Evolutionary conservation across 30 jellyfish, hydroid and myxozoan genomes (phyloP).

Genomic region (Cassiopea andromeda): DNA sequence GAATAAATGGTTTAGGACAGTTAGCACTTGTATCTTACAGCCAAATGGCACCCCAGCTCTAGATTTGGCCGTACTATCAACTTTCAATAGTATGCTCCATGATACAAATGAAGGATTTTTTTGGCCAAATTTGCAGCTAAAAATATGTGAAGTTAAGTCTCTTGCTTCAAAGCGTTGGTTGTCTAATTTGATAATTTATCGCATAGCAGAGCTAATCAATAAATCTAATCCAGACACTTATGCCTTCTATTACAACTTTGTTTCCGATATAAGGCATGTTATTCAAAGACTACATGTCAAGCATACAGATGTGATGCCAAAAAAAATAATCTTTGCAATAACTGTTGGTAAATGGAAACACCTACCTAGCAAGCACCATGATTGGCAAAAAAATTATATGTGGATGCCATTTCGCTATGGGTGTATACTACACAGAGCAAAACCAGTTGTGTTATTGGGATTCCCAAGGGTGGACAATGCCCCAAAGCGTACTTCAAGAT

Average conservation of each 20-base stretch:
- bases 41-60: background rate
- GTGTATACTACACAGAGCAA: background rate
- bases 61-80: background rate
- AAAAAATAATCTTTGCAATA: background rate
- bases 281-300: background rate
- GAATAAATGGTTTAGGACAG: background rate
- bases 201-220: background rate
- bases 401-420: background rate
- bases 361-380: background rate
- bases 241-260: background rate
- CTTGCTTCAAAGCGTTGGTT: background rate
- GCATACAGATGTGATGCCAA: background rate
- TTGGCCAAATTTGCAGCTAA: background rate
- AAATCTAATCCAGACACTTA: background rate
- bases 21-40: background rate
- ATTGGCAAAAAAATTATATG: background rate
- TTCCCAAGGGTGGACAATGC: slow-evolving; percentile 31
- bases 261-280: background rate
- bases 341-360: background rate
- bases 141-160: background rate
- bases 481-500: background rate
- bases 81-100: background rate
- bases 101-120: background rate
- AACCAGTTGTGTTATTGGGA: slow-evolving; percentile 10
- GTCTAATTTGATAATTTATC: background rate